phyloP scores from a whole-genome alignment of 2,797 vertebrate genomes.

The Apogon talboti region DNA sequence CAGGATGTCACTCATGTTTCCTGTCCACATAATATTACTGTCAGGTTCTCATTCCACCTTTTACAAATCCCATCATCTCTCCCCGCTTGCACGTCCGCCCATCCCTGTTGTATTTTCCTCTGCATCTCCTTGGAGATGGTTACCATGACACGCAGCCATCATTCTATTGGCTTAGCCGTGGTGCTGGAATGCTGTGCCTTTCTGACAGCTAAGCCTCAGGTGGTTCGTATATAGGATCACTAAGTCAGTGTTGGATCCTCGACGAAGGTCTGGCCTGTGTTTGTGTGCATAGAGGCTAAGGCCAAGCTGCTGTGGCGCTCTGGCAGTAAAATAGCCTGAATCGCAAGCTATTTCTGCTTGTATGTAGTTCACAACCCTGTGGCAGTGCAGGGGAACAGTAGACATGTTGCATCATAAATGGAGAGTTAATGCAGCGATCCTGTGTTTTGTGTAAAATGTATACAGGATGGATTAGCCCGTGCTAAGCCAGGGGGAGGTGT shows the following conservation, averaged over 20 bases:
- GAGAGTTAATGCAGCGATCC: slow-evolving; percentile 48
- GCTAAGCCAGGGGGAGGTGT: slow-evolving; percentile 54
- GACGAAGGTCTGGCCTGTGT: neutral
- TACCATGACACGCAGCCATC: slow-evolving; percentile 62
- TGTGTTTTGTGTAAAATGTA: slow-evolving; percentile 47
- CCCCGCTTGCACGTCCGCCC: slow-evolving; percentile 25
- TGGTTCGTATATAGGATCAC: slow-evolving; percentile 54
- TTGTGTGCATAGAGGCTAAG: slow-evolving; percentile 20
- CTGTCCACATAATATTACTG: neutral
- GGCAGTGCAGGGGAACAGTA: slow-evolving; percentile 25
- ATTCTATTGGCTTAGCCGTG: slow-evolving; percentile 35
- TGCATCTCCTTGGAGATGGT: slow-evolving; percentile 73
- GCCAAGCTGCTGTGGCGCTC: slow-evolving; percentile 7
- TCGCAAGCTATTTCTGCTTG: slow-evolving; percentile 42
- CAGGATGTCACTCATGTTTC: slow-evolving; percentile 11
- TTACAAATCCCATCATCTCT: slow-evolving; percentile 17
- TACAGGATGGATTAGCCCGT: slow-evolving; percentile 59
- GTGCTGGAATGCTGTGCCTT: slow-evolving; percentile 46
- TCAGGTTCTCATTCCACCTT: neutral
- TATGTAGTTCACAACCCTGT: slow-evolving; percentile 25
- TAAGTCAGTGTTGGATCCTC: slow-evolving; percentile 36
- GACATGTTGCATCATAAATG: slow-evolving; percentile 45
- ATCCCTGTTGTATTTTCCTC: slow-evolving; percentile 62
- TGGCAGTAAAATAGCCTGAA: slow-evolving; percentile 37
- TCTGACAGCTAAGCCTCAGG: slow-evolving; percentile 70